Percentiles rank a stretch among this genome's conserved stretches.
These are phyloP conservation scores for Tachina grossa DNA, from an alignment of 2,888 invertebrate genomes.

Conservation along the genomic window DNA sequence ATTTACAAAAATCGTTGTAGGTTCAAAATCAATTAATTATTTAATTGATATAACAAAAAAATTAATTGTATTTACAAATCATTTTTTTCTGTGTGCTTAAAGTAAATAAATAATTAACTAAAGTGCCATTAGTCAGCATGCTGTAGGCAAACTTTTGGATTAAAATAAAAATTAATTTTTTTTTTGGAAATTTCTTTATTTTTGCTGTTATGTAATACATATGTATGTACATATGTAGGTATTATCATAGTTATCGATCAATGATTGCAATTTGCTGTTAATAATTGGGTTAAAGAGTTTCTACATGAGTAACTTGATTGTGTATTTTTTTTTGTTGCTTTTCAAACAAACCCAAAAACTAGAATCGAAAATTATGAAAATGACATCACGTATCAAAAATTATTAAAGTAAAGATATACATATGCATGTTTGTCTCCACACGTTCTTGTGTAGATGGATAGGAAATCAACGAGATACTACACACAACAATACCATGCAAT, in stretches of 20 bases:
- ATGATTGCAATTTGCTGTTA: constrained; percentile 42
- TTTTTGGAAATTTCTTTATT: too few species aligned
- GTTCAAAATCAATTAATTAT: too few species aligned
- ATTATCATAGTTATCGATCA: not conserved
- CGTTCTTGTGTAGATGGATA: constrained; percentile 30
- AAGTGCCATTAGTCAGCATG: too few species aligned
- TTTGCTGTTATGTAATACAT: too few species aligned
- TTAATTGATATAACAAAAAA: too few species aligned
- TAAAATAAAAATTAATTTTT: too few species aligned
- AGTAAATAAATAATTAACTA: too few species aligned
- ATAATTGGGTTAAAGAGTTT: constrained; percentile 66
- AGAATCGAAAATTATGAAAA: constrained; percentile 60
- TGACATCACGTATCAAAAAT: constrained; percentile 70
- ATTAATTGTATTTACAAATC: too few species aligned
- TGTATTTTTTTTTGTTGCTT: not conserved
- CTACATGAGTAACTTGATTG: constrained; percentile 53
- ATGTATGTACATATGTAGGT: too few species aligned
- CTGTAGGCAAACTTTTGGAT: too few species aligned
- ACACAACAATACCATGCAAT: constrained; percentile 36
- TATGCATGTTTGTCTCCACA: constrained; percentile 29
- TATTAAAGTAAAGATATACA: constrained; percentile 60
- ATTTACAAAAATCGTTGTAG: too few species aligned
- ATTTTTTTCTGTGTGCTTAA: too few species aligned
- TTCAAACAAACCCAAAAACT: constrained; percentile 15
- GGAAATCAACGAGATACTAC: constrained; percentile 57